phyloP scores from a whole-genome alignment of 2,797 vertebrate species.

The Oreochromis mossambicus region DNA sequence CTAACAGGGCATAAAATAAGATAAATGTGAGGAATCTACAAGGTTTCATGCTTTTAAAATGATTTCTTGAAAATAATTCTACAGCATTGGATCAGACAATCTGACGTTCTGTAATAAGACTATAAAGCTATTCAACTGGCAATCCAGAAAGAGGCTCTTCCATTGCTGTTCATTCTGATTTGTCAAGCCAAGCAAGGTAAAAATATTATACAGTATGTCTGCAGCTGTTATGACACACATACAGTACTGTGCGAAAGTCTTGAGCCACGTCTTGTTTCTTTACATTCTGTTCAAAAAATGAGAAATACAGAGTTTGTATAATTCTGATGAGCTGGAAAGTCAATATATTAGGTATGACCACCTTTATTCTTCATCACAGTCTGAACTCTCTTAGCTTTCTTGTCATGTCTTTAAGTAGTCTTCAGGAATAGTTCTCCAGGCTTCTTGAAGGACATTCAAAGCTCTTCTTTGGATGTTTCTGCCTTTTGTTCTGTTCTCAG shows the following conservation, averaged over 20 bases:
- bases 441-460: background rate
- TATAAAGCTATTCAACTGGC: background rate
- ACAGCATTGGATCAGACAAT: background rate
- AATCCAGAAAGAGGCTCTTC: background rate
- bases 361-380: background rate
- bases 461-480: background rate
- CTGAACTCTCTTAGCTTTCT: background rate
- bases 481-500: background rate
- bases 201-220: background rate
- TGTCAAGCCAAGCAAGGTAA: background rate
- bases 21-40: background rate
- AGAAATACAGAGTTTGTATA: background rate
- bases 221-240: background rate
- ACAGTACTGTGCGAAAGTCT: background rate
- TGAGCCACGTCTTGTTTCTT: background rate
- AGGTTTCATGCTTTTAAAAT: background rate
- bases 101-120: background rate
- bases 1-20: background rate
- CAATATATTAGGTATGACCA: background rate
- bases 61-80: background rate
- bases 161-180: background rate
- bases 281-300: background rate
- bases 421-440: background rate
- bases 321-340: fast-evolving
- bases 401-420: background rate